phyloP scores from a whole-genome alignment of 2,888 invertebrate genomes.

The Platypus cylindrus region DNA sequence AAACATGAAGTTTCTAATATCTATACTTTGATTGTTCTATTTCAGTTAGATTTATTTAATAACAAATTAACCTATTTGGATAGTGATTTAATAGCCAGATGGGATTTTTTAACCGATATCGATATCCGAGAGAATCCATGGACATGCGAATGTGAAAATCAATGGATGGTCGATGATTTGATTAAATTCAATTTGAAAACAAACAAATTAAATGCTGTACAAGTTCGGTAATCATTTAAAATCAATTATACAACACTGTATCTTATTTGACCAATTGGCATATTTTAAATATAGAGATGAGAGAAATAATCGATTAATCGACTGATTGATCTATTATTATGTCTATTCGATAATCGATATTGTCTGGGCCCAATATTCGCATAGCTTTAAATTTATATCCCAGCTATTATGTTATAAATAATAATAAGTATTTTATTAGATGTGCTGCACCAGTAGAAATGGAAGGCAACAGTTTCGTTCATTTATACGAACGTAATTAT shows the following conservation, averaged over 20 bases:
- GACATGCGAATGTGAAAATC: slow-evolving; percentile 68
- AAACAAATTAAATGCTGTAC: slow-evolving; percentile 31
- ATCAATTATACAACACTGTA: too few relatives aligned
- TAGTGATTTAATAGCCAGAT: slow-evolving; percentile 48
- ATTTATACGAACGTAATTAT: slow-evolving; percentile 42
- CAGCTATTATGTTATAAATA: neutral
- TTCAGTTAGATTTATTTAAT: slow-evolving; percentile 56
- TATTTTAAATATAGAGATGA: too few relatives aligned
- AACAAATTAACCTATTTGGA: slow-evolving; percentile 61
- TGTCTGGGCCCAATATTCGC: too few relatives aligned
- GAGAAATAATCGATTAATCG: too few relatives aligned
- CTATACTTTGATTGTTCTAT: too few relatives aligned
- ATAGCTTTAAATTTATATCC: too few relatives aligned
- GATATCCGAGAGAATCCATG: slow-evolving; percentile 63
- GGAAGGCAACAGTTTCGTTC: slow-evolving; percentile 43
- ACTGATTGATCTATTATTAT: too few relatives aligned
- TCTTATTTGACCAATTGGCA: too few relatives aligned
- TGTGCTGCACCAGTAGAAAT: slow-evolving; percentile 57
- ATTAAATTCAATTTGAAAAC: slow-evolving; percentile 41
- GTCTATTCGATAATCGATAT: too few relatives aligned
- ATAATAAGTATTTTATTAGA: slow-evolving; percentile 27
- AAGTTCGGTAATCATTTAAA: slow-evolving; percentile 8
- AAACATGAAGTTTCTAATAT: too few relatives aligned
- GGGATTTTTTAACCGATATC: slow-evolving; percentile 54
- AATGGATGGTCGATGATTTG: slow-evolving; percentile 60